Evolutionary conservation across 1,140 invertebrate genomes (phyloP).

Genomic region (Hestina assimilis): DNA sequence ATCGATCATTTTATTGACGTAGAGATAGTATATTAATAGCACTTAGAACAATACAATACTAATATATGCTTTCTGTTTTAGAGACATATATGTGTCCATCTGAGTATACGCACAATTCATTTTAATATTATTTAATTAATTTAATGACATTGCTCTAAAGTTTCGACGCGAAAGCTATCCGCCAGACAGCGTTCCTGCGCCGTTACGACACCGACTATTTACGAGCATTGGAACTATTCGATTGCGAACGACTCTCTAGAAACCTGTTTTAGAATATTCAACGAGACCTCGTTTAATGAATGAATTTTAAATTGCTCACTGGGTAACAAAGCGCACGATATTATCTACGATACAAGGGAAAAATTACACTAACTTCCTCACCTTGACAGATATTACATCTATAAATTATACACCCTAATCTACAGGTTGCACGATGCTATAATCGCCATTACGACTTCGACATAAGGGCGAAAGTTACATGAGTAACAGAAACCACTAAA

Average conservation of each 20-base stretch:
- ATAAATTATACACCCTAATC: background rate
- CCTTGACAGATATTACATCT: background rate
- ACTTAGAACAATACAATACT: too few species aligned
- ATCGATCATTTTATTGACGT: too few species aligned
- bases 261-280: slow-evolving; percentile 10
- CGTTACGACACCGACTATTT: slow-evolving; percentile 1
- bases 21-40: too few species aligned
- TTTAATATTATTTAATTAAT: too few species aligned
- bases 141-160: background rate
- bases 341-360: background rate
- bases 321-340: background rate
- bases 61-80: too few species aligned
- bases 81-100: too few species aligned
- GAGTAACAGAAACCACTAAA: background rate
- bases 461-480: background rate
- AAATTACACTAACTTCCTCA: background rate
- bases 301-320: background rate
- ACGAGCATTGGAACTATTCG: slow-evolving; percentile 6
- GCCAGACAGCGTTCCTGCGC: background rate
- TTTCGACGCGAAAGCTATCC: background rate
- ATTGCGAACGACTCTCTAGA: slow-evolving; percentile 7
- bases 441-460: background rate
- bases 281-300: slow-evolving; percentile 7
- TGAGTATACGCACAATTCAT: too few species aligned
- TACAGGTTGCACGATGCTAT: background rate